A percentile compares a stretch with the other conserved stretches of the same genome.
Evolutionary conservation across 2,888 invertebrate species (phyloP).

Genomic region (Eristalis tenax): DNA sequence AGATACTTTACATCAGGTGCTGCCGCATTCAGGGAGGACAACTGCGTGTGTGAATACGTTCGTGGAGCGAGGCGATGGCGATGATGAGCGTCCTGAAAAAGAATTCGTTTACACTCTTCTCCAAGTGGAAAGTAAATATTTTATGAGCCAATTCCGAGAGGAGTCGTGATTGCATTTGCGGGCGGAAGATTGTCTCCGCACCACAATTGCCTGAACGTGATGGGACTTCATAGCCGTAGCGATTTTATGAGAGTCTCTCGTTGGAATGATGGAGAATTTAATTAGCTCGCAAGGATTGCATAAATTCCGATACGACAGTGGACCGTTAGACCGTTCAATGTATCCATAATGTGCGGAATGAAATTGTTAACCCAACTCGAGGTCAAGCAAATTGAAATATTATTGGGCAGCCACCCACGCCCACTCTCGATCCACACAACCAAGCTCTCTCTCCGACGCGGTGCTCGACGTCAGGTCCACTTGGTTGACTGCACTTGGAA

Average conservation of each 20-base stretch:
- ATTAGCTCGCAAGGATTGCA: slow-evolving; percentile 33
- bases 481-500: slow-evolving; percentile 48
- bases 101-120: slow-evolving; percentile 43
- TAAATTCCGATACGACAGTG: slow-evolving; percentile 1
- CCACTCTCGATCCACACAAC: slow-evolving; percentile 1
- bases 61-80: slow-evolving; percentile 26
- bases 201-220: slow-evolving; percentile 61
- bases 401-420: slow-evolving; percentile 36
- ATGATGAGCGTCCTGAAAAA: slow-evolving; percentile 41
- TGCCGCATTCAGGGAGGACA: slow-evolving; percentile 2
- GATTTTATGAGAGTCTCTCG: background rate
- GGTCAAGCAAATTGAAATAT: slow-evolving; percentile 54
- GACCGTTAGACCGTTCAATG: slow-evolving; percentile 1
- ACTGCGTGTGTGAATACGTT: slow-evolving; percentile 18
- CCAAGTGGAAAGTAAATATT: slow-evolving; percentile 66
- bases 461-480: slow-evolving; percentile 34
- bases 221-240: slow-evolving; percentile 26
- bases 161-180: slow-evolving; percentile 67
- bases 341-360: background rate
- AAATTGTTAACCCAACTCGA: slow-evolving; percentile 21
- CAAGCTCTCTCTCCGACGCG: slow-evolving; percentile 2
- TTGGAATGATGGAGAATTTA: slow-evolving; percentile 38
- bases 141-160: slow-evolving; percentile 58
- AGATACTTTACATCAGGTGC: slow-evolving; percentile 58
- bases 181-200: slow-evolving; percentile 39